Evolutionary conservation across 2,113 vertebrate genomes (phyloP), one percentile per base, ranked within the genome.

Genomic region (Vombatus ursinus): DNA sequence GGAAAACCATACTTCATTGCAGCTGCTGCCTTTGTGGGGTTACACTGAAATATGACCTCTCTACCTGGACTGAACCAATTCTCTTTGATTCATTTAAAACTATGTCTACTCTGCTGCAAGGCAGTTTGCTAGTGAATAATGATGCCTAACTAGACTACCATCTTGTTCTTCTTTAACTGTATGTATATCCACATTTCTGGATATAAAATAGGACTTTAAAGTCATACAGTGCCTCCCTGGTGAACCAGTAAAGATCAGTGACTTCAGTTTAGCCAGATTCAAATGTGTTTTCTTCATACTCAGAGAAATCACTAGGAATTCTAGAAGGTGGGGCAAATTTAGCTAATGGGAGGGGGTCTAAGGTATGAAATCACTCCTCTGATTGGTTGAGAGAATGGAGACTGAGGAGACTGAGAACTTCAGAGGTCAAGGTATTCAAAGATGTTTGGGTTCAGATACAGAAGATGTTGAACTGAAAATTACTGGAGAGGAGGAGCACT

Each of bases 11-110:
- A 54, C 7, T 26, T 54, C 53, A 54, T 26, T 54, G 25, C 6
- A 8, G 25, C 24, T 26, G 24, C 8, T 54, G 8, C 6, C 25
- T 54, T 24, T 11, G 2, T 61, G 26, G 8, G 54, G 9, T 61
- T 61, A 61, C 54, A 25, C 61, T 68, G 96, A 96, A 97, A 97
- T 37, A 57, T 28, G 61, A 97, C 23, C 91, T 94, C 5, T 95
- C 92, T 31, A 54, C 10, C 0, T 77, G 89, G 94, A 96, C 37
- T 50, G 51, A 53, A 68, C 1, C 52, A 47, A 3, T 11, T 91
- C 61, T 51, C 5, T 31, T 91, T 24, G 91, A 1, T 9, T 25
- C 3, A 61, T 24, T 47, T 31, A 52, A 84, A 52, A 91, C 0
- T 26, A 90, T 89, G 31, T 9, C 26, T 54, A 61, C 8, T 28